Conservation (phyloP, 2,113 vertebrate genomes). For the Pedetes capensis region DNA sequence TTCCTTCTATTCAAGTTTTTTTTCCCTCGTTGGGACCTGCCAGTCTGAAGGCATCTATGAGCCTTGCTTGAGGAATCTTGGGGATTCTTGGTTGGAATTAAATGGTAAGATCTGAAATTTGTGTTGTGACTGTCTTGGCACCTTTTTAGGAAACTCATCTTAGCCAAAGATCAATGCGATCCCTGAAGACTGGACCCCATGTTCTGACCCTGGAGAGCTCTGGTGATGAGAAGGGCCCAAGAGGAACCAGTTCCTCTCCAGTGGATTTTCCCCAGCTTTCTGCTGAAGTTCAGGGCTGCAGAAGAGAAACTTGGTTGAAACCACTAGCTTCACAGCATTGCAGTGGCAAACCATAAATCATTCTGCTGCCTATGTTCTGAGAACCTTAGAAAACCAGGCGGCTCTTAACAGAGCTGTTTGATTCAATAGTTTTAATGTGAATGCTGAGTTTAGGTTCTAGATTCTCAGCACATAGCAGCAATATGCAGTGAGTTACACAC, state of each 20-base stretch:
- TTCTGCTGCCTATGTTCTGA: not conserved
- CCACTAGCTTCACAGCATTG: not conserved
- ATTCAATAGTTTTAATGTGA: not conserved
- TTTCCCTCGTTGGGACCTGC: not conserved
- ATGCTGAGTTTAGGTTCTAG: not conserved
- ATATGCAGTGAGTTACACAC: not conserved
- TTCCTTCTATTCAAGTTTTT: not conserved
- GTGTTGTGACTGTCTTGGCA: not conserved
- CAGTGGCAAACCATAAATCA: conserved; percentile 46
- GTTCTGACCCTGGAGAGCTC: not conserved
- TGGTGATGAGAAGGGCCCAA: not conserved
- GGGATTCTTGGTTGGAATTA: not conserved
- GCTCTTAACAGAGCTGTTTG: not conserved
- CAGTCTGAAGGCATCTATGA: not conserved
- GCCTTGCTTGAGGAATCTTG: not conserved
- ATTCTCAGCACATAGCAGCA: conserved; percentile 31
- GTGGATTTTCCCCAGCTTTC: conserved; percentile 33
- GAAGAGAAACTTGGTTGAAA: conserved; percentile 42
- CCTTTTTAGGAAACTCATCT: not conserved
- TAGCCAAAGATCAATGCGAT: not conserved
- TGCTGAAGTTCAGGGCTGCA: not conserved
- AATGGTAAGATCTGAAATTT: not conserved
- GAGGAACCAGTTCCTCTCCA: not conserved
- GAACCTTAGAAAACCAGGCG: not conserved
- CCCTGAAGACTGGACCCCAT: not conserved